These are phyloP conservation scores for Geodia barretti DNA, from an alignment of 37 sponge, comb jelly and placozoan species.

Conservation along the genomic window DNA sequence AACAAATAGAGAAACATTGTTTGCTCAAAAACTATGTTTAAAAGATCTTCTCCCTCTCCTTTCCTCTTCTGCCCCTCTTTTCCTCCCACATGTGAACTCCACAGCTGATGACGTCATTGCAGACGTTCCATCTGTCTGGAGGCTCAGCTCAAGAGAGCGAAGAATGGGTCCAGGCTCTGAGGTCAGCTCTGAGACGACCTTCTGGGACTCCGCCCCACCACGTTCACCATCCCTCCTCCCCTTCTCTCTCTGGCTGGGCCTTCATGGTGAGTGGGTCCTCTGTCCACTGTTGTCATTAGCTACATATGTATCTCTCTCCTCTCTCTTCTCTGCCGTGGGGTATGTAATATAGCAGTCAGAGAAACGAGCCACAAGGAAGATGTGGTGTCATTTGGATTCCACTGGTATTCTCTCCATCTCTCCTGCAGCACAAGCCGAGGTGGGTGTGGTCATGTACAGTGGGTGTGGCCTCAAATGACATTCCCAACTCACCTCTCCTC, in stretches of 20 bases:
- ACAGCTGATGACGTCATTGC: slow-evolving; percentile 27
- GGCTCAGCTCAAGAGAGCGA: slow-evolving; percentile 27
- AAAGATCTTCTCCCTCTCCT: background rate
- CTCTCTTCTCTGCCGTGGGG: too few relatives aligned
- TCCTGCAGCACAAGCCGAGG: slow-evolving; percentile 9
- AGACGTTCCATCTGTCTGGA: slow-evolving; percentile 36
- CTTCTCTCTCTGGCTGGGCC: slow-evolving; percentile 31
- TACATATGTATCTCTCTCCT: too few relatives aligned
- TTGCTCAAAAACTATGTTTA: background rate
- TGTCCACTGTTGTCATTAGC: too few relatives aligned
- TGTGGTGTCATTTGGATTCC: slow-evolving; percentile 38
- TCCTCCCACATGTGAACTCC: too few relatives aligned
- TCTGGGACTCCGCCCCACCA: background rate
- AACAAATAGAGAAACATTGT: too few relatives aligned
- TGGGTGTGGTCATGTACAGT: background rate
- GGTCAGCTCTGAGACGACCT: background rate
- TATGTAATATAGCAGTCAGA: too few relatives aligned
- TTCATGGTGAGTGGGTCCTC: slow-evolving; percentile 41
- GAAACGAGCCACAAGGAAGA: slow-evolving; percentile 12
- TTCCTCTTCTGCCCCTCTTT: too few relatives aligned
- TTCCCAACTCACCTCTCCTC: background rate
- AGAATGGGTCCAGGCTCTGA: slow-evolving; percentile 15
- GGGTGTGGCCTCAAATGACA: too few relatives aligned
- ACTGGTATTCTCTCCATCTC: background rate
- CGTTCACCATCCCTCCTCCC: background rate